A percentile compares a stretch with the other conserved stretches of the same genome.
Conservation (phyloP, 2,797 vertebrate species). For the Epinephelus malabaricus region DNA sequence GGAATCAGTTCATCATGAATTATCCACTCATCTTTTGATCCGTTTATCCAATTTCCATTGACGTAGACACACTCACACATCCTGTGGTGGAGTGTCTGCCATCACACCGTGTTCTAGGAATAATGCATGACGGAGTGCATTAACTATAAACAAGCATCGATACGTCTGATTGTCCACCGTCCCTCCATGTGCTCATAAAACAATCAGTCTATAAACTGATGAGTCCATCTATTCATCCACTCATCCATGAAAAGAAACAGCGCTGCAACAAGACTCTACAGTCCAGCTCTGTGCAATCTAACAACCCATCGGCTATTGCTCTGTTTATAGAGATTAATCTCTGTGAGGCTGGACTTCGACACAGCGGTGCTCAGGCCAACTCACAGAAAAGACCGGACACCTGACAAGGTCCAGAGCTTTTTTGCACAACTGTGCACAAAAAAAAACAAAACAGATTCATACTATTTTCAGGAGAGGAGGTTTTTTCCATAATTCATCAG, state of each 20-base stretch:
- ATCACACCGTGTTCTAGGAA: slow-evolving; percentile 18
- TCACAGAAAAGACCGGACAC: too few species aligned
- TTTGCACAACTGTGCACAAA: too few species aligned
- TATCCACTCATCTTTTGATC: slow-evolving; percentile 25
- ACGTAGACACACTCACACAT: slow-evolving; percentile 22
- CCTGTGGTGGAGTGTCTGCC: slow-evolving; percentile 3
- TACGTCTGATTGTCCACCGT: slow-evolving; percentile 17
- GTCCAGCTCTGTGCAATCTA: too few species aligned
- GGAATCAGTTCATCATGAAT: slow-evolving; percentile 35
- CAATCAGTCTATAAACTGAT: slow-evolving; percentile 12
- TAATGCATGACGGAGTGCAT: slow-evolving; percentile 8
- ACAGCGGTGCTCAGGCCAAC: too few species aligned
- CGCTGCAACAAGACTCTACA: neutral
- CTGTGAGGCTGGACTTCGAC: neutral
- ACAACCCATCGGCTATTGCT: too few species aligned
- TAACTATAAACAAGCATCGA: slow-evolving; percentile 15
- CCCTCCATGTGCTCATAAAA: slow-evolving; percentile 6
- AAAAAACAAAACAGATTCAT: too few species aligned
- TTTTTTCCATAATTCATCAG: too few species aligned
- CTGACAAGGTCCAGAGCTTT: too few species aligned
- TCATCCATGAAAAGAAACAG: neutral
- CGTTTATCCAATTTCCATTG: slow-evolving; percentile 39
- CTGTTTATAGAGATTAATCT: too few species aligned
- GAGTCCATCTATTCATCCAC: slow-evolving; percentile 2
- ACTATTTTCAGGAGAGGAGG: too few species aligned